Evolutionary conservation across 2,888 invertebrate species (phyloP).

Genomic region (Synanthedon formicaeformis): DNA sequence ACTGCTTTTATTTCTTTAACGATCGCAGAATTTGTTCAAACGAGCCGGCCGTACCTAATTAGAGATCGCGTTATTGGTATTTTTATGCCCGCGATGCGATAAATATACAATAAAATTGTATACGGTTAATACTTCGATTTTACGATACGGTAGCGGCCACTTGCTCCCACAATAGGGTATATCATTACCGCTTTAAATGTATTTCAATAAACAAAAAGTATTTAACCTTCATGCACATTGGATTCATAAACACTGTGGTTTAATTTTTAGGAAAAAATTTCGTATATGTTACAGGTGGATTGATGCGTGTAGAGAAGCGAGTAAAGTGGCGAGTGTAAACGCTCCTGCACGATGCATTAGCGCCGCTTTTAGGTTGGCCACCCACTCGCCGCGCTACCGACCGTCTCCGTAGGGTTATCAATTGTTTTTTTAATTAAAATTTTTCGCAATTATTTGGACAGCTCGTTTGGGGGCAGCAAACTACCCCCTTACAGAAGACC

Average conservation of each 20-base stretch:
- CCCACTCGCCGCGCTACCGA: slow-evolving; percentile 38
- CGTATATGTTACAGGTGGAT: too few species aligned
- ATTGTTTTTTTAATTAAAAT: background rate
- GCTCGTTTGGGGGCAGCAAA: too few species aligned
- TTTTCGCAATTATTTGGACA: too few species aligned
- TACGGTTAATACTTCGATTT: background rate
- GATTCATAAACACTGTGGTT: too few species aligned
- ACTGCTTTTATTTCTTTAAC: background rate
- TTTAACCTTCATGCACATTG: too few species aligned
- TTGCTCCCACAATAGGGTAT: background rate
- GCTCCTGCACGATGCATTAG: slow-evolving; percentile 42
- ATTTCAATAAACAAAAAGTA: too few species aligned
- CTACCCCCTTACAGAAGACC: too few species aligned
- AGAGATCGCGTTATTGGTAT: slow-evolving; percentile 7
- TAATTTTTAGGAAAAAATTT: too few species aligned
- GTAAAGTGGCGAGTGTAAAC: slow-evolving; percentile 19
- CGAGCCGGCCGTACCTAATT: slow-evolving; percentile 10
- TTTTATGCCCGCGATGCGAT: background rate
- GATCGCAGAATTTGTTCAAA: slow-evolving; percentile 10
- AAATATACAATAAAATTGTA: background rate
- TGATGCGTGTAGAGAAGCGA: slow-evolving; percentile 8
- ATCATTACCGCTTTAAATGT: too few species aligned
- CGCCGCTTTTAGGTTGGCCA: slow-evolving; percentile 50
- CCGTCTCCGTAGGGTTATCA: slow-evolving; percentile 29
- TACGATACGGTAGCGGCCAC: slow-evolving; percentile 3